Base-by-base conservation (phyloP, 2,888 invertebrate species). In the Thysanoteuthis rhombus region DNA sequence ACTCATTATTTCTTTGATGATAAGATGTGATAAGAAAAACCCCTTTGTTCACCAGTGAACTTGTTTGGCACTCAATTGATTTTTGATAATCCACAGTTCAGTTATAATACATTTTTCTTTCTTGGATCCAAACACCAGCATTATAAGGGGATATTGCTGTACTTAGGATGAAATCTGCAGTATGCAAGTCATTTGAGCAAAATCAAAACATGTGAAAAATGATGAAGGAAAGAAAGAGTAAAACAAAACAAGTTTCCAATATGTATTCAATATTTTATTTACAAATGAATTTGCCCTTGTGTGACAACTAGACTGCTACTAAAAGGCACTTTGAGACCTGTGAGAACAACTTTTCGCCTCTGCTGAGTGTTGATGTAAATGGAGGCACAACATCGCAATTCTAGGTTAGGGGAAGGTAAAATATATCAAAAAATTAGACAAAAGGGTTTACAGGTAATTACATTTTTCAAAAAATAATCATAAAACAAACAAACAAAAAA, bases 241-340 rank as follows among this genome's bases (percentile, higher is more conserved):
- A 75, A 16, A n/a, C n/a, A 10, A 36, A 52, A 6, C 6, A 16
- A n/a, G n/a, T n/a, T 75, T 75, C 36, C n/a, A 75, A 75, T 75
- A 75, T 75, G 75, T 75, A 75, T n/a, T 36, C 75, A 75, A 75
- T 75, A 75, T 36, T 75, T 75, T 75, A 75, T 75, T 75, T 75
- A 75, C 75, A 75, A 75, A 75, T 75, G 75, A 75, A 75, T n/a
- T 75, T 75, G 75, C 75, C 75, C 75, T 75, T 75, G 75, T 75
- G 75, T 75, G 75, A 75, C 75, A 75, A 75, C 75, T 75, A 75
- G 75, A 75, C 75, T 75, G 75, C n/a, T 75, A 36, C n/a, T 75
- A 75, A n/a, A 75, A 75, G 75, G 75, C 75, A 75, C 75, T 75
- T 75, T 75, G 75, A 75, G 75, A 75, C 75, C n/a, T 75, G 75